Percentiles rank a stretch among this genome's conserved stretches.
These are phyloP conservation scores for Cosmorhoe ocellata DNA, from an alignment of 2,888 invertebrate genomes.

Conservation along the genomic window DNA sequence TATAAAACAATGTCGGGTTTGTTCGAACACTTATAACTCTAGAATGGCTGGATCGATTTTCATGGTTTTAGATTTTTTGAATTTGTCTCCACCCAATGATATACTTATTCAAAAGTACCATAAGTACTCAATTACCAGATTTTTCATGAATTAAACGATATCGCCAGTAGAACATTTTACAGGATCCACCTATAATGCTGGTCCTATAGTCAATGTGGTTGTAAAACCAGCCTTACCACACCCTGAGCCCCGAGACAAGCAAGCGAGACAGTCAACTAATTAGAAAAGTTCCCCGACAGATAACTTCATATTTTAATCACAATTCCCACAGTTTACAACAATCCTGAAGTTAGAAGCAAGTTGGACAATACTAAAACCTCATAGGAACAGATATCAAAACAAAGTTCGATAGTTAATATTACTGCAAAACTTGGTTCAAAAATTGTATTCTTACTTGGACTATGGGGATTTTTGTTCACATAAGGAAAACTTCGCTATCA, in stretches of 20 bases:
- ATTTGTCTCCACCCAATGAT: too few relatives aligned
- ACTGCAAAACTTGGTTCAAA: slow-evolving; percentile 33
- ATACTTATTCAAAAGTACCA: too few relatives aligned
- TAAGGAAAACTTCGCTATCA: neutral
- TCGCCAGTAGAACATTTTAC: too few relatives aligned
- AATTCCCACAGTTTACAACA: slow-evolving; percentile 32
- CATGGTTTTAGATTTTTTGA: too few relatives aligned
- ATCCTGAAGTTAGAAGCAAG: slow-evolving; percentile 41
- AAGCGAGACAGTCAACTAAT: slow-evolving; percentile 33
- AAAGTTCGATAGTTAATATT: slow-evolving; percentile 50
- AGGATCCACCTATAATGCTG: too few relatives aligned
- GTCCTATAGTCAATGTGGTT: too few relatives aligned
- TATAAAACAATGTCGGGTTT: too few relatives aligned
- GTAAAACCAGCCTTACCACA: slow-evolving; percentile 17
- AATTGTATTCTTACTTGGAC: slow-evolving; percentile 3
- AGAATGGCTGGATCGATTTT: too few relatives aligned
- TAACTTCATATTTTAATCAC: slow-evolving; percentile 43
- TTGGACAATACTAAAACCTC: slow-evolving; percentile 45
- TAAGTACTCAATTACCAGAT: too few relatives aligned
- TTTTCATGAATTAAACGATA: too few relatives aligned
- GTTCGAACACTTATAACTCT: too few relatives aligned
- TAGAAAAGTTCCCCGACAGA: slow-evolving; percentile 33
- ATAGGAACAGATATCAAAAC: slow-evolving; percentile 38
- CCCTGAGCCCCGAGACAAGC: slow-evolving; percentile 23
- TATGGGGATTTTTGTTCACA: neutral